phyloP scores from a whole-genome alignment of 2,113 vertebrate genomes.

The Lucifuga dentata region DNA sequence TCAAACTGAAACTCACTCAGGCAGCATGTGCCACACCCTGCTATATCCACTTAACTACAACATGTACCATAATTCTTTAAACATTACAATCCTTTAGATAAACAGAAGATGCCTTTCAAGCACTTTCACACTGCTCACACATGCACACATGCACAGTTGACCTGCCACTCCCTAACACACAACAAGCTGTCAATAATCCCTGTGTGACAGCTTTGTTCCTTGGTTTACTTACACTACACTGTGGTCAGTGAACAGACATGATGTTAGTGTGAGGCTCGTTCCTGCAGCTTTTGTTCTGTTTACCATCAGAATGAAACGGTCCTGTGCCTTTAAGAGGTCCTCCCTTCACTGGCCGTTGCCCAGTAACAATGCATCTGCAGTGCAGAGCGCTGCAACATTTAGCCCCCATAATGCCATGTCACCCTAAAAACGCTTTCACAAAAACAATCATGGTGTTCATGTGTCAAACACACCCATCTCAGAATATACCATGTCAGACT shows the following conservation, averaged over 20 bases:
- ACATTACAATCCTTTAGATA: conserved; percentile 19
- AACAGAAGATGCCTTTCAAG: background rate
- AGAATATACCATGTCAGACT: background rate
- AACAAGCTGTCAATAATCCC: conserved; percentile 28
- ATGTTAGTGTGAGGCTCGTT: no score
- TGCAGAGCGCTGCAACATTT: conserved; percentile 61
- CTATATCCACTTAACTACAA: conserved; percentile 16
- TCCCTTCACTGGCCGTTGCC: conserved; percentile 59
- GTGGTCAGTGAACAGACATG: no score
- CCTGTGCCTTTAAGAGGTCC: conserved; percentile 73
- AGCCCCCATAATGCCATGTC: conserved; percentile 9
- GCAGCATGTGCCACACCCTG: conserved; percentile 47
- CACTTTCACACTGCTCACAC: conserved; percentile 4
- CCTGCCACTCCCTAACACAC: conserved; percentile 57
- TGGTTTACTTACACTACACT: background rate
- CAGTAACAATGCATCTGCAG: conserved; percentile 76
- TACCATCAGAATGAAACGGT: conserved; percentile 22
- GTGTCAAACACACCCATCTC: background rate
- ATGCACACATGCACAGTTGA: conserved; percentile 1
- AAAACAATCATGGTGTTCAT: background rate
- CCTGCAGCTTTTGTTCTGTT: background rate
- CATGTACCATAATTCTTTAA: conserved; percentile 17
- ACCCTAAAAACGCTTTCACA: background rate
- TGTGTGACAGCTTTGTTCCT: background rate
- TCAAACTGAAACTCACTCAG: background rate